Percentiles rank a stretch among this genome's conserved stretches.
Conservation (phyloP, 2,888 invertebrate genomes). For the Acleris cristana region DNA sequence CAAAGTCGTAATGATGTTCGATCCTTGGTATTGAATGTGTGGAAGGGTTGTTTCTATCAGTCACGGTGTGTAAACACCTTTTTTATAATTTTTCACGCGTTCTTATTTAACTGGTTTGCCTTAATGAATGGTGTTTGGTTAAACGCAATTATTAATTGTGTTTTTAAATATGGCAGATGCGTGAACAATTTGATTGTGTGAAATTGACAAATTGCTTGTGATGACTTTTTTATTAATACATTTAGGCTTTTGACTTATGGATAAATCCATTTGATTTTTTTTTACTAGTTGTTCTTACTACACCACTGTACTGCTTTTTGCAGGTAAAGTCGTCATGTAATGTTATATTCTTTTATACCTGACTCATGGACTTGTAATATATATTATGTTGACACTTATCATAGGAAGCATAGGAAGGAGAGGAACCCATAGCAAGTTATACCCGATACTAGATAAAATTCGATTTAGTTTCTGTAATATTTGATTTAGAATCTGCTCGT, state of each 20-base stretch:
- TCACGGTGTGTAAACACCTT: conserved; percentile 72
- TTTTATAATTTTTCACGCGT: conserved; percentile 71
- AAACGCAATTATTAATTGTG: conserved; percentile 57
- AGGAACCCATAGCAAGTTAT: no score
- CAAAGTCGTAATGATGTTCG: not conserved
- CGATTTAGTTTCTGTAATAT: no score
- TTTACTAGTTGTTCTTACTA: no score
- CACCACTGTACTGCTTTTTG: no score
- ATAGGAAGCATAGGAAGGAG: no score
- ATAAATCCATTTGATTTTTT: no score
- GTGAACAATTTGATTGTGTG: conserved; percentile 47
- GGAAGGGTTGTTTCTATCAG: conserved; percentile 67
- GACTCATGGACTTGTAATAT: no score
- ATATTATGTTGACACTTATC: no score
- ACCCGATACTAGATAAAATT: no score
- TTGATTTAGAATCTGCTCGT: no score
- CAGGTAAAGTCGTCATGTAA: no score
- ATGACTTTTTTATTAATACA: conserved; percentile 6
- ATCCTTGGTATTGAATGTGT: conserved; percentile 47
- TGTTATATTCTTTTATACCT: no score
- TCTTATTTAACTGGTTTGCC: conserved; percentile 64
- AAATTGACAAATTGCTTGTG: conserved; percentile 61
- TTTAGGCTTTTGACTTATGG: conserved; percentile 2
- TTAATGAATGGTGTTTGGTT: conserved; percentile 50
- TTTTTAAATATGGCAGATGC: conserved; percentile 64